Evolutionary conservation across 2,113 vertebrate species (phyloP).

Genomic region (Macaca nemestrina): DNA sequence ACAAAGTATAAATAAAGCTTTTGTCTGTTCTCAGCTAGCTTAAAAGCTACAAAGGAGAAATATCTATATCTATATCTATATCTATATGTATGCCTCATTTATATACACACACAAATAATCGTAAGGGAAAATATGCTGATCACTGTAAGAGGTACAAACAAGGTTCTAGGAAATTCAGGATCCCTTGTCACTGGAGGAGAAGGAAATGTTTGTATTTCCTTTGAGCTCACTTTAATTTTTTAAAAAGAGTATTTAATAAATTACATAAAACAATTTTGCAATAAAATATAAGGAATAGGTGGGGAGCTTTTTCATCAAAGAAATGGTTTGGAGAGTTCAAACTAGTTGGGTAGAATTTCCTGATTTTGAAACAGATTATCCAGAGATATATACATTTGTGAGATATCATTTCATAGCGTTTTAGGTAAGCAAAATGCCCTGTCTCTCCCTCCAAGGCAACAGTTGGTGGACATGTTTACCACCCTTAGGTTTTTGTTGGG

Average conservation of each 20-base stretch:
- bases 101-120: neutral
- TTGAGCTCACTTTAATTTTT: neutral
- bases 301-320: neutral
- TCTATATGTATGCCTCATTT: neutral
- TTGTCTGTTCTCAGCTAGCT: neutral
- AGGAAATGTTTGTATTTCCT: neutral
- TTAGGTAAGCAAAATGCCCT: neutral
- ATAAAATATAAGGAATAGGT: neutral
- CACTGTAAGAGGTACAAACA: neutral
- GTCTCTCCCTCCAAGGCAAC: neutral
- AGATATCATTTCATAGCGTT: neutral
- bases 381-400: neutral
- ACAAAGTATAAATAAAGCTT: conserved; percentile 1
- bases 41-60: neutral
- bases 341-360: neutral
- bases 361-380: neutral
- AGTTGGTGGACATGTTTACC: neutral
- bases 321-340: neutral
- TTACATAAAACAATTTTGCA: neutral
- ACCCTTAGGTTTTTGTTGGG: neutral
- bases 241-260: neutral
- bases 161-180: neutral
- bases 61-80: too few relatives aligned
- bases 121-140: neutral
- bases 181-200: neutral